Percentiles rank a stretch among this genome's conserved stretches.
Evolutionary conservation across 2,797 vertebrate species (phyloP).

Genomic region (Cephalopachus bancanus): DNA sequence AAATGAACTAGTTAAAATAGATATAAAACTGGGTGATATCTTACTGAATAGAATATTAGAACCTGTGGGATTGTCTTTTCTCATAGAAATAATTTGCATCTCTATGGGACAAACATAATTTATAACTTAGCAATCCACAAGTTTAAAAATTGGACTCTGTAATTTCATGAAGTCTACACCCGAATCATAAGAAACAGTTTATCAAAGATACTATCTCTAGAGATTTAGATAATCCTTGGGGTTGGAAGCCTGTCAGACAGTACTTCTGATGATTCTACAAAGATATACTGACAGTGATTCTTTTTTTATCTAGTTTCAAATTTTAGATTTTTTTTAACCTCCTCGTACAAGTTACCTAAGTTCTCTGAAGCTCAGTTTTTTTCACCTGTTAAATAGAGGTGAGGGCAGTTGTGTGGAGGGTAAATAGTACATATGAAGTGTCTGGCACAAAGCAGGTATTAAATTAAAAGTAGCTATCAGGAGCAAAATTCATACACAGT

Average conservation of each 20-base stretch:
- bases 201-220: background rate
- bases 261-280: background rate
- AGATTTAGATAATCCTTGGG: background rate
- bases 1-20: conserved; percentile 20
- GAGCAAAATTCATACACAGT: background rate
- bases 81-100: background rate
- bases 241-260: background rate
- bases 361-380: background rate
- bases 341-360: background rate
- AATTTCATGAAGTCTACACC: background rate
- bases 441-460: background rate
- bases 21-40: background rate
- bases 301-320: background rate
- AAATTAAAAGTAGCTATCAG: conserved; percentile 41
- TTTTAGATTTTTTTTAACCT: background rate
- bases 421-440: background rate
- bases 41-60: background rate
- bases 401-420: background rate
- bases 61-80: background rate
- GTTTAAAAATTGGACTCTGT: background rate
- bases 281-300: background rate
- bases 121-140: background rate
- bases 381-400: background rate
- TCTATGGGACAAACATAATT: background rate
- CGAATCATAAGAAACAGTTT: background rate